These are phyloP conservation scores for Ariolimax columbianus DNA, from an alignment of 2,888 invertebrate genomes.

Conservation along the genomic window DNA sequence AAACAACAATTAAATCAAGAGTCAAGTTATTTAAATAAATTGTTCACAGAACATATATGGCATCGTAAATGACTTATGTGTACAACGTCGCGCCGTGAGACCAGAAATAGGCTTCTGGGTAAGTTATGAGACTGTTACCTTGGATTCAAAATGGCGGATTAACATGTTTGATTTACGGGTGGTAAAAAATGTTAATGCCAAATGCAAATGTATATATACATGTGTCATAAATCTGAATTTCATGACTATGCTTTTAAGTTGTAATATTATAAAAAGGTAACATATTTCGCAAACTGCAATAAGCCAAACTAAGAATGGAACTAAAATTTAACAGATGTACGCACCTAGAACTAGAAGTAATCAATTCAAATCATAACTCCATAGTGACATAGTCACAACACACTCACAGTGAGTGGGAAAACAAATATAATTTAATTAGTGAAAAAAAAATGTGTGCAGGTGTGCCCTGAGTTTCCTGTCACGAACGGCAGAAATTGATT, in stretches of 20 bases:
- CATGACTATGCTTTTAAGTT: neutral
- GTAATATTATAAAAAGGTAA: neutral
- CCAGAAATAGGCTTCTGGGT: neutral
- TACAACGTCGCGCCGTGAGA: neutral
- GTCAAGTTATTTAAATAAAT: too few relatives aligned
- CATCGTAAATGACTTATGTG: neutral
- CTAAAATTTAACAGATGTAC: neutral
- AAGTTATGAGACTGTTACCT: constrained; percentile 59
- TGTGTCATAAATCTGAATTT: neutral
- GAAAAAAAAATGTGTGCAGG: too few relatives aligned
- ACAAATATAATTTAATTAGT: too few relatives aligned
- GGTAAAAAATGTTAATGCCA: neutral
- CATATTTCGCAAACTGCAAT: neutral
- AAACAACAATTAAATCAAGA: too few relatives aligned
- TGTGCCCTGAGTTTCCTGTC: too few relatives aligned
- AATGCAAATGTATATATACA: too few relatives aligned
- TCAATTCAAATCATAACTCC: too few relatives aligned
- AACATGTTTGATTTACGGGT: neutral
- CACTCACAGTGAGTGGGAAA: too few relatives aligned
- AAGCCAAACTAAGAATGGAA: neutral
- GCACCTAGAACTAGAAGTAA: too few relatives aligned
- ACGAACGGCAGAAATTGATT: too few relatives aligned
- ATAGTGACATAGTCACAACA: too few relatives aligned
- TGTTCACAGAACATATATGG: neutral
- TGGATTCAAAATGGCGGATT: constrained; percentile 69